Evolutionary conservation across 2,113 vertebrate genomes (phyloP).

Genomic region (Dolichotis patagonum): DNA sequence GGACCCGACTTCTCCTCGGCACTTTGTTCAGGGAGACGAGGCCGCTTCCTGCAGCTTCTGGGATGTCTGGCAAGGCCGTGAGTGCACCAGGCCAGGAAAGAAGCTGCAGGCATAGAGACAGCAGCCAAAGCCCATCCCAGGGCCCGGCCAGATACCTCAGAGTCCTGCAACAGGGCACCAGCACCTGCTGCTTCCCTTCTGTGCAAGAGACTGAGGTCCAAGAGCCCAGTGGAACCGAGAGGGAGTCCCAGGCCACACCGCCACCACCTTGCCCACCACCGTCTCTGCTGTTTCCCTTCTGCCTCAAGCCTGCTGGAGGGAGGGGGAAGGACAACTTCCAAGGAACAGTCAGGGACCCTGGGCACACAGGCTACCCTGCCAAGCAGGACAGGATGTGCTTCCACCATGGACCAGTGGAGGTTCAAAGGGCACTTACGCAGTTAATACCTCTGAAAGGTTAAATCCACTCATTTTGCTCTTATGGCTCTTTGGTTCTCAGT

Average conservation of each 20-base stretch:
- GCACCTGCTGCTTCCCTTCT: not conserved
- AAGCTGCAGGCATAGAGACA: not conserved
- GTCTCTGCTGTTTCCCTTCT: no score
- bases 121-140: not conserved
- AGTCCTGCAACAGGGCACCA: not conserved
- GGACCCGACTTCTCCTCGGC: not conserved
- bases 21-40: not conserved
- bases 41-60: not conserved
- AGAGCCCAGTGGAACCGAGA: not conserved
- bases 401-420: not conserved
- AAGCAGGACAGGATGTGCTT: not conserved
- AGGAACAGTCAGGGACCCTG: not conserved
- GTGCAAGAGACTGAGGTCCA: not conserved
- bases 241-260: not conserved
- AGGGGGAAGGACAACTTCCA: not conserved
- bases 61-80: not conserved
- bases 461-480: not conserved
- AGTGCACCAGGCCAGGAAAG: not conserved
- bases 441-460: not conserved
- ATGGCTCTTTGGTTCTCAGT: not conserved
- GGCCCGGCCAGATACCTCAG: not conserved
- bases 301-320: not conserved
- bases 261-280: not conserved
- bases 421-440: not conserved
- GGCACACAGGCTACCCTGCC: not conserved